phyloP scores from a whole-genome alignment of 1,140 invertebrate genomes.

The Drosophila insularis region DNA sequence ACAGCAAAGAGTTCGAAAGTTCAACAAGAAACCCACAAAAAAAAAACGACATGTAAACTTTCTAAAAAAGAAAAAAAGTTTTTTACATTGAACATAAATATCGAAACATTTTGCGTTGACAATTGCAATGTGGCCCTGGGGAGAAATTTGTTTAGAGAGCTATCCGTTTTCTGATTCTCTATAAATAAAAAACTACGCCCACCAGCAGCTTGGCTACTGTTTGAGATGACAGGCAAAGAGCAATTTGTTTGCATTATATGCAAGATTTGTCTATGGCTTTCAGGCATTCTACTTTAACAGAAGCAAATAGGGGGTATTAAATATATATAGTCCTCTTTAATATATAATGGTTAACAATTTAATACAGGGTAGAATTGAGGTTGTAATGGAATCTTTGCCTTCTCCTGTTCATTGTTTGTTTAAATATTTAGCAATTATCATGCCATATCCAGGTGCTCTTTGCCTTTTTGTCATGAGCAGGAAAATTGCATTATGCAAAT shows the following conservation, averaged over 20 bases:
- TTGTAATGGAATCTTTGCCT: not conserved
- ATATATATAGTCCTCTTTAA: no score
- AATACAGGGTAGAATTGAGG: not conserved
- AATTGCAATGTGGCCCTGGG: not conserved
- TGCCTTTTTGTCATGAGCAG: constrained; percentile 8
- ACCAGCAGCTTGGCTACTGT: not conserved
- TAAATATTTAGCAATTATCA: not conserved
- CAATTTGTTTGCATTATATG: constrained; percentile 2
- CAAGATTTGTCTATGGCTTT: constrained; percentile 3
- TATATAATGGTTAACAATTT: not conserved
- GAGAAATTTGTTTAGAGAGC: not conserved
- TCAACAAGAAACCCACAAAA: constrained; percentile 28
- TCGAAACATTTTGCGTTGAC: constrained; percentile 39
- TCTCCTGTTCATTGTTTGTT: not conserved
- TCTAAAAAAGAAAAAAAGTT: constrained; percentile 49
- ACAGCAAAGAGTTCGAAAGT: constrained; percentile 54
- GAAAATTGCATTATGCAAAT: constrained; percentile 40
- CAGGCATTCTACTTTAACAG: not conserved
- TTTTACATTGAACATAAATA: constrained; percentile 47
- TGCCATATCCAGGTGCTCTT: constrained; percentile 13
- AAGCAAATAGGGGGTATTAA: not conserved
- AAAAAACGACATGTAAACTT: constrained; percentile 34
- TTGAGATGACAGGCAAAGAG: not conserved
- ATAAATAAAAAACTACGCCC: constrained; percentile 1
- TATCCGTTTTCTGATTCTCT: not conserved